Conservation (phyloP, 2,888 invertebrate species). For the Ochropacha duplaris region DNA sequence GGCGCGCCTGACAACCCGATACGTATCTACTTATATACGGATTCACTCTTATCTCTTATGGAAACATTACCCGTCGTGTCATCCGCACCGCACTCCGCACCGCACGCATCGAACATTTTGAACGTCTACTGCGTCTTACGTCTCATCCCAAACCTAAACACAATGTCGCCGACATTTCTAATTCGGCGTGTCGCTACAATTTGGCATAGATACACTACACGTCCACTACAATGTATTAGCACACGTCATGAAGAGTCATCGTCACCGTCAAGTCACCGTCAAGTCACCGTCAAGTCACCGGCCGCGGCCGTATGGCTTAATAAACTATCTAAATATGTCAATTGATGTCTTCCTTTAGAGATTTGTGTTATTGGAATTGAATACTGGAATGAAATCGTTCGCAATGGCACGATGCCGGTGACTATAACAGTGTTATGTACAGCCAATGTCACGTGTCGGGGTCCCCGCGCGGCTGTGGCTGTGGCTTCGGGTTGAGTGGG, state of each 20-base stretch:
- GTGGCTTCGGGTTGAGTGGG: conserved; percentile 23
- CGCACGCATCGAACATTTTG: neutral
- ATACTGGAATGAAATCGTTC: neutral
- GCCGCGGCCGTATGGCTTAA: no score
- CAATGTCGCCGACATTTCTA: neutral
- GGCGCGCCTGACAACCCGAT: neutral
- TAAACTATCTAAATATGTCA: neutral
- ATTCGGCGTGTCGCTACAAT: neutral
- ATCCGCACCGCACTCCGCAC: neutral
- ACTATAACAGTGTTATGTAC: neutral
- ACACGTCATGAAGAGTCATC: neutral
- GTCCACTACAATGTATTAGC: neutral
- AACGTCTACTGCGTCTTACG: neutral
- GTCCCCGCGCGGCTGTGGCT: conserved; percentile 1
- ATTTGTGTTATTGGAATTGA: neutral
- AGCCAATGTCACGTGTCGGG: conserved; percentile 15
- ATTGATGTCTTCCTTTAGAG: neutral
- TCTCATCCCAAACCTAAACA: no score
- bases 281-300: no score
- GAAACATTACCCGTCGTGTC: neutral
- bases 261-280: no score
- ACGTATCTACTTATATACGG: neutral
- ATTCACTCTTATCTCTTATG: neutral
- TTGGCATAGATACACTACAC: neutral
- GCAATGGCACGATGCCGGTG: neutral